Conservation (phyloP, 2,113 vertebrate species). For the Gymnarchus niloticus region DNA sequence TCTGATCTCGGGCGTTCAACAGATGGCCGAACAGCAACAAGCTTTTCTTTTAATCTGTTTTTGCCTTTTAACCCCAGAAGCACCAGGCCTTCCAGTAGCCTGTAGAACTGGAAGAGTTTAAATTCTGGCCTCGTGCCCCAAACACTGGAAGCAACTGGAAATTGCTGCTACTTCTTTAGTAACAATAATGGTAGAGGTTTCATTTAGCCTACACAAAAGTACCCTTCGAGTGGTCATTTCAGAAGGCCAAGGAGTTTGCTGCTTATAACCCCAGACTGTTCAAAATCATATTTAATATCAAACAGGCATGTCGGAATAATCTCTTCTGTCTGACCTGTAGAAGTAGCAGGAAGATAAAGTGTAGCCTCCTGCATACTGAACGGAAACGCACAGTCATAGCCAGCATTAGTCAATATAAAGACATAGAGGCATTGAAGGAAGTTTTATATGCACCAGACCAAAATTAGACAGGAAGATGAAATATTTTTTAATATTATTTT, state of each 20-base stretch:
- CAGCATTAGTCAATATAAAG: not conserved
- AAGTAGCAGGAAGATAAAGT: not conserved
- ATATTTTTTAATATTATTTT: not conserved
- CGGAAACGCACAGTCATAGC: not conserved
- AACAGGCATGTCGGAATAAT: not conserved
- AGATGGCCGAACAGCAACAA: not conserved
- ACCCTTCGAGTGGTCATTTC: not conserved
- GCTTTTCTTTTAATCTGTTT: not conserved
- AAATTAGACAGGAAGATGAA: not conserved
- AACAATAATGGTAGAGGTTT: not conserved
- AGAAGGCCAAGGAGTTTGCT: no score
- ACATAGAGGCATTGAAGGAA: not conserved
- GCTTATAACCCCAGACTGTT: not conserved
- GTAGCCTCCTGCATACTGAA: not conserved
- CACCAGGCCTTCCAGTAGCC: conserved; percentile 1
- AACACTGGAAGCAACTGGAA: not conserved
- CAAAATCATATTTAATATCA: not conserved
- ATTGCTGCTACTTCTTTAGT: not conserved
- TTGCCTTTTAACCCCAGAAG: conserved; percentile 1
- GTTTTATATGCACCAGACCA: not conserved
- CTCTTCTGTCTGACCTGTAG: not conserved
- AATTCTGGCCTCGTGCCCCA: not conserved
- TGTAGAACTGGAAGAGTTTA: not conserved
- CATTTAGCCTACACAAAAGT: not conserved
- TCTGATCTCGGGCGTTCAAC: conserved; percentile 6